A percentile compares a stretch with the other conserved stretches of the same genome.
These are phyloP conservation scores for Drosophila teissieri DNA, from an alignment of 1,140 invertebrate genomes.

Conservation along the genomic window DNA sequence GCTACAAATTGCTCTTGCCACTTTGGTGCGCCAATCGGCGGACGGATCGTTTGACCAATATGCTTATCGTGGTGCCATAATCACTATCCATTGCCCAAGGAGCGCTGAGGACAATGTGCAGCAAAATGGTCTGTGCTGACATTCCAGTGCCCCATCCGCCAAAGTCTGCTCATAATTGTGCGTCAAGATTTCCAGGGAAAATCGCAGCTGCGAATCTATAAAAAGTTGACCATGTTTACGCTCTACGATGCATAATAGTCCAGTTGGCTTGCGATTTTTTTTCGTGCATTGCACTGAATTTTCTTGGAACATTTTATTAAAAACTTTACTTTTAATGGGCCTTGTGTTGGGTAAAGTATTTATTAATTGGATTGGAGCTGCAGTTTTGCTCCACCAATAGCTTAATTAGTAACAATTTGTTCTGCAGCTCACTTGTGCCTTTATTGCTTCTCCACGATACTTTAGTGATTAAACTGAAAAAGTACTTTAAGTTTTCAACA, in stretches of 20 bases:
- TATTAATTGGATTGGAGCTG: not conserved
- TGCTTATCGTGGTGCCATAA: slow-evolving; percentile 70
- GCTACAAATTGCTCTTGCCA: slow-evolving; percentile 82
- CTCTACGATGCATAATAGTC: slow-evolving; percentile 7
- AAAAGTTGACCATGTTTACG: slow-evolving; percentile 12
- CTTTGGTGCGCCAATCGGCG: slow-evolving; percentile 68
- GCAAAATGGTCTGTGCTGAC: slow-evolving; percentile 29
- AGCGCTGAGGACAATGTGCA: slow-evolving; percentile 11
- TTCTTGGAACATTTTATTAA: not conserved
- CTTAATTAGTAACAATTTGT: slow-evolving; percentile 1
- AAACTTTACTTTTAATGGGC: not conserved
- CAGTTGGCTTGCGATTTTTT: not conserved
- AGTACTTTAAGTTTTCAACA: not conserved
- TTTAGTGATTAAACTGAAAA: not conserved
- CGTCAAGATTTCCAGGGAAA: slow-evolving; percentile 21
- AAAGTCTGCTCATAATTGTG: slow-evolving; percentile 35
- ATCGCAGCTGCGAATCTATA: slow-evolving; percentile 25
- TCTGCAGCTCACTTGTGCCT: not conserved
- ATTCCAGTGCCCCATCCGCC: slow-evolving; percentile 20
- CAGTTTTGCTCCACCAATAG: not conserved
- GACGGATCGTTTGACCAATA: slow-evolving; percentile 61
- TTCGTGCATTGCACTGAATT: not conserved
- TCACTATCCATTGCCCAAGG: slow-evolving; percentile 21
- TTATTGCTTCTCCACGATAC: not conserved
- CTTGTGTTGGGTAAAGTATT: not conserved